Evolutionary conservation across 2,888 invertebrate species (phyloP).

Genomic region (Archaeoteleia sp.): DNA sequence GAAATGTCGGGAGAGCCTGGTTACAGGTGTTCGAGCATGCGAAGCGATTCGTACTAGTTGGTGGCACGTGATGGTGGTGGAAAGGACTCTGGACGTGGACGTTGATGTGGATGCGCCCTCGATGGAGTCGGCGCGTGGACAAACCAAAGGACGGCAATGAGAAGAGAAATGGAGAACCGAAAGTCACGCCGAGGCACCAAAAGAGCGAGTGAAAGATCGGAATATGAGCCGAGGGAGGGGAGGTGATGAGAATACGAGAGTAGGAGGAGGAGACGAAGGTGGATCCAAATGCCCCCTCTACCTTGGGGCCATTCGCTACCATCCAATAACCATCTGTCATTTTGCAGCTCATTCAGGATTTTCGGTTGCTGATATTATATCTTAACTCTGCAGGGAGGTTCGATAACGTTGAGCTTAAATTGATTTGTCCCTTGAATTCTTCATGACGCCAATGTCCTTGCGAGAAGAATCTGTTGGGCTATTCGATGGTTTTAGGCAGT

Average conservation of each 20-base stretch:
- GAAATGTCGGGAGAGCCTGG: conserved; percentile 61
- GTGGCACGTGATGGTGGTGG: conserved; percentile 50
- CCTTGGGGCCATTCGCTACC: conserved; percentile 52
- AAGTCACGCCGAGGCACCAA: conserved; percentile 28
- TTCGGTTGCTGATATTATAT: conserved; percentile 30
- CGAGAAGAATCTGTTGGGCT: too few relatives aligned
- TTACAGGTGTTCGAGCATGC: conserved; percentile 70
- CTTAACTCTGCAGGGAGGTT: conserved; percentile 15
- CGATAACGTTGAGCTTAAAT: conserved; percentile 31
- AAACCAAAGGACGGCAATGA: conserved; percentile 39
- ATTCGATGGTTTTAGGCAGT: too few relatives aligned
- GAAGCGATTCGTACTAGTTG: conserved; percentile 41
- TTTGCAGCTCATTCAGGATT: conserved; percentile 57
- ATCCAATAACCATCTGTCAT: conserved; percentile 62
- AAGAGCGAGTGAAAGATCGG: conserved; percentile 45
- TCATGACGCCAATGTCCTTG: too few relatives aligned
- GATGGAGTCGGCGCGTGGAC: conserved; percentile 63
- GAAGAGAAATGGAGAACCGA: conserved; percentile 38
- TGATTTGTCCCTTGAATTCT: conserved; percentile 35
- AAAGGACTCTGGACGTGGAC: conserved; percentile 50
- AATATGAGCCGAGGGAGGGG: conserved; percentile 10
- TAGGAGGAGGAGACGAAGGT: conserved; percentile 56
- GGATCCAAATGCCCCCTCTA: conserved; percentile 59
- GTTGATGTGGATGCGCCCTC: conserved; percentile 57
- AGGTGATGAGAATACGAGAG: conserved; percentile 10